Base-by-base conservation (phyloP, 2,797 vertebrate genomes). In the Anomalospiza imberbis region DNA sequence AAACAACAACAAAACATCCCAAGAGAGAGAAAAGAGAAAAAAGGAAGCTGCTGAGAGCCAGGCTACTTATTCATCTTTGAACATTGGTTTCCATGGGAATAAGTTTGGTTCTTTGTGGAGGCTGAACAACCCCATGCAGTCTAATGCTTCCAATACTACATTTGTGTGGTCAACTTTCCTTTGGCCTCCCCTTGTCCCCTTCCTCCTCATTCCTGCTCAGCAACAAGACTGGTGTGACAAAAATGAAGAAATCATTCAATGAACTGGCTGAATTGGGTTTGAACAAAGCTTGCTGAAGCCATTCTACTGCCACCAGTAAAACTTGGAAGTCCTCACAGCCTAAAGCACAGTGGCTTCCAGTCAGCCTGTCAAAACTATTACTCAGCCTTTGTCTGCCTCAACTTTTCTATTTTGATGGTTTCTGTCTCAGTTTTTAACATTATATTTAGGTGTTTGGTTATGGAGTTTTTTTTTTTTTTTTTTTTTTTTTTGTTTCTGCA, bases 71-170 rank as follows among this genome's bases (percentile, higher is more conserved):
- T 97, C 96, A 96, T 96, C 31, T 75, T 86, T 4, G 22, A 91
- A 94, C 91, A 72, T 9, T 85, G 89, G 98, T 98, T 97, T 97
- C 98, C 89, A 98, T 98, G 97, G 98, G 96, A 97, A 98, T 97
- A 70, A 81, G 96, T 86, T 97, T 83, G 38, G 53, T 65, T 94
- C 97, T 96, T 97, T 97, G 97, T 97, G 95, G 25, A 97, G 94
- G 53, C 54, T 58, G 77, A 90, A 94, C 88, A 74, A n/a, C 92
- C 78, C 88, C 96, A 81, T 40, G 51, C 32, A 90, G 72, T 32
- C 96, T 88, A 91, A 93, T 81, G 89, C 92, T 81, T 94, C 94
- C 44, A 71, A 77, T 53, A 82, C 85, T 88, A 96, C 87, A 29
- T 97, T 93, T 97, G 96, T 96, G 96, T 96, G 96, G 97, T 95